Base-by-base conservation (phyloP, 2,888 invertebrate genomes). In the Tinea trinotella region DNA sequence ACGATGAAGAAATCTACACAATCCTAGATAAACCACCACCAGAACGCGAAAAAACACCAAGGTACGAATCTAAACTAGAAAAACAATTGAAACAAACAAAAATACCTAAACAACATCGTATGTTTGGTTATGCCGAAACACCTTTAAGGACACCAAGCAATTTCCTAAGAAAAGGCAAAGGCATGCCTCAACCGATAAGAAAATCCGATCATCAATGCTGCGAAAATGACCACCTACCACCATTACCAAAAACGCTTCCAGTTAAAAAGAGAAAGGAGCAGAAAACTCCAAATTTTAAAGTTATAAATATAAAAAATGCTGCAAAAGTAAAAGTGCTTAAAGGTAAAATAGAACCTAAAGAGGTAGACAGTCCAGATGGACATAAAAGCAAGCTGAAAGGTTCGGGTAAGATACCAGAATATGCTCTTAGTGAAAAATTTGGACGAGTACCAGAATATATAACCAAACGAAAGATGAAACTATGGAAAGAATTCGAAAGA, bases 391-490 rank as follows among this genome's bases (percentile, higher is more conserved):
- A 87, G 61, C 75, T 92, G 30, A 76, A 88, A 56, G 85, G 88
- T 13, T 89, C 91, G 0, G 92, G 92, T 0, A 83, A 93, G 59
- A 86, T 90, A 57, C 93, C 92, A 0, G 83, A 89, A 60, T 91
- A 88, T 61, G 87, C 91, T 19, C 80, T 89, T 52, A 83, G 88
- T 34, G 86, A 89, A 57, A 89, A 90, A 59, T 94, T 90, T 64
- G 94, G 93, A 0, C 89, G 89, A 66, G 87, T 91, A 60, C 94
- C 95, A 0, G 70, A 76, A 1, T 94, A 94, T 82, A 71, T 90
- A 55, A 68, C 88, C 57, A 80, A 78, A 54, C 71, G 87, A 4
- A 88, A 88, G 56, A 70, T 76, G 44, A 73, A 70, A 59, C 67
- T 87, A 19, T 68, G 73, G 44, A 66, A 65, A 36, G 65, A 67